These are phyloP conservation scores for Drosophila atroscutellata DNA, from an alignment of 2,888 invertebrate genomes.

Conservation along the genomic window DNA sequence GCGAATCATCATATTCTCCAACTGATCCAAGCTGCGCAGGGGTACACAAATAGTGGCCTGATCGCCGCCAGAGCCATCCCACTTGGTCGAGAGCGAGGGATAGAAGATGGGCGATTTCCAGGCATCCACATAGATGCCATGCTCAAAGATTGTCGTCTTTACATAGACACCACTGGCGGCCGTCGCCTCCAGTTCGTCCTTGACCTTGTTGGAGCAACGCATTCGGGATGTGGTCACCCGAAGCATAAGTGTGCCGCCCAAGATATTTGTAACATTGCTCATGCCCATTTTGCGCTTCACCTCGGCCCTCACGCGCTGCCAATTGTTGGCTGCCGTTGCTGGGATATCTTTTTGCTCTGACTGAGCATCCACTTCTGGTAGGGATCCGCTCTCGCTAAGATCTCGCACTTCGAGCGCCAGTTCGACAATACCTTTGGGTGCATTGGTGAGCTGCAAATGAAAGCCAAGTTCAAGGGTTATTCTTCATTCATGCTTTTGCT, in stretches of 20 bases:
- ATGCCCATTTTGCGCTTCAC: slow-evolving; percentile 83
- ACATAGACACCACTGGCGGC: slow-evolving; percentile 88
- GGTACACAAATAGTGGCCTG: slow-evolving; percentile 81
- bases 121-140: slow-evolving; percentile 86
- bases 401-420: slow-evolving; percentile 83
- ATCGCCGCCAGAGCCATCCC: slow-evolving; percentile 86
- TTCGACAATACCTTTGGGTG: slow-evolving; percentile 84
- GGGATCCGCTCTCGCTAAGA: slow-evolving; percentile 54
- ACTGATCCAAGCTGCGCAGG: slow-evolving; percentile 71
- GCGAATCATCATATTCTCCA: slow-evolving; percentile 81
- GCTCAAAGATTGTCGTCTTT: slow-evolving; percentile 91
- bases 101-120: slow-evolving; percentile 92
- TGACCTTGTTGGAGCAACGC: slow-evolving; percentile 84
- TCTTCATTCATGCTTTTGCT: slow-evolving; percentile 17
- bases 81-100: slow-evolving; percentile 91
- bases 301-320: slow-evolving; percentile 82
- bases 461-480: slow-evolving; percentile 33
- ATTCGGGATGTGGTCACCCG: slow-evolving; percentile 83
- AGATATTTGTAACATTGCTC: slow-evolving; percentile 58
- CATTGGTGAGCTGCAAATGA: slow-evolving; percentile 70
- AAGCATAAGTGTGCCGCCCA: slow-evolving; percentile 65
- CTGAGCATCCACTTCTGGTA: background rate
- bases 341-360: slow-evolving; percentile 13
- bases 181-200: slow-evolving; percentile 84
- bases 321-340: slow-evolving; percentile 51